Evolutionary conservation across 2,888 invertebrate species (phyloP).

Genomic region (Gisinianus flammeolus): DNA sequence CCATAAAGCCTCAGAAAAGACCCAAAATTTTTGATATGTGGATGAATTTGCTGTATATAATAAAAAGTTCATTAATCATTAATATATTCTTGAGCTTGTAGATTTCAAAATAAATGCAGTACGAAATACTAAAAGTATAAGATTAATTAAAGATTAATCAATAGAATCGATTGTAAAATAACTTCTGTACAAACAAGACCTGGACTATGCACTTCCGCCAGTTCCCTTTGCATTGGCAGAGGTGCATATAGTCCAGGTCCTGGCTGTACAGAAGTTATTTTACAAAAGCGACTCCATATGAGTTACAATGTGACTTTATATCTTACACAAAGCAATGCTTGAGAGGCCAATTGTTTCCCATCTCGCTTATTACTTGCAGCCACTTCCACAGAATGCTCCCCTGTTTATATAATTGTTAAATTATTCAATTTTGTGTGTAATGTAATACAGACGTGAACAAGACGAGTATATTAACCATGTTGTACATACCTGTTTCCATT

Average conservation of each 20-base stretch:
- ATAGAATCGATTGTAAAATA: not conserved
- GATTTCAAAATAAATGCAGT: not conserved
- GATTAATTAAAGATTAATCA: too few species aligned
- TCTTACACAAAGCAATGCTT: conserved; percentile 66
- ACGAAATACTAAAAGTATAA: not conserved
- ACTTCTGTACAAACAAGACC: not conserved
- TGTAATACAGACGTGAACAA: too few species aligned
- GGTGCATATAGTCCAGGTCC: conserved; percentile 3
- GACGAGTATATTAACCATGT: too few species aligned
- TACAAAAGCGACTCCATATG: too few species aligned
- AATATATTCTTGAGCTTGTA: not conserved
- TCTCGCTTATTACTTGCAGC: conserved; percentile 80
- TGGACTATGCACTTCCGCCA: too few species aligned
- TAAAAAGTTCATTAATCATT: not conserved
- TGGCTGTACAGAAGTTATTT: too few species aligned
- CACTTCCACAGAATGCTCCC: conserved; percentile 89
- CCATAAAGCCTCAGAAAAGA: conserved; percentile 91
- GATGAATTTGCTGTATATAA: conserved; percentile 77
- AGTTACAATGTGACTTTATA: too few species aligned
- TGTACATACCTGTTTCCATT: conserved; percentile 95
- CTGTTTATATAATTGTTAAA: too few species aligned
- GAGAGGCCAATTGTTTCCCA: conserved; percentile 95
- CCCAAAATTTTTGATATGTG: conserved; percentile 93
- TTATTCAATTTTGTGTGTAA: too few species aligned
- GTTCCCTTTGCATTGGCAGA: too few species aligned